Evolutionary conservation across 2,888 invertebrate genomes (phyloP), one percentile per base, ranked within the genome.

Genomic region (Lochmaea capreae): DNA sequence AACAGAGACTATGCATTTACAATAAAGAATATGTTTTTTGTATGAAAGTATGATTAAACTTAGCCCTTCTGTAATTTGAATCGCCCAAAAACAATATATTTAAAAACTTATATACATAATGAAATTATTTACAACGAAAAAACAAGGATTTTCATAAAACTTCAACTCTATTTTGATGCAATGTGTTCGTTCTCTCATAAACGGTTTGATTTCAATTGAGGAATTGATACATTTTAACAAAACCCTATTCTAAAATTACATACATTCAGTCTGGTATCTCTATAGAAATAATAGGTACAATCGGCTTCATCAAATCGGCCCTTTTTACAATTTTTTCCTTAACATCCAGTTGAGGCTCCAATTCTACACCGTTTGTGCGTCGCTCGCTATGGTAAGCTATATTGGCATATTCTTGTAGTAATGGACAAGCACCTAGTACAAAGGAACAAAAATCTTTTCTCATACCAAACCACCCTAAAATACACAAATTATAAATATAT

Each of bases 401-500:
- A 88, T 99, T 99, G 22, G 98, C 99, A 87, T 99, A 99, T 85
- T 99, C 98, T 89, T 98, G 98, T 61, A 99, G 90, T 77, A 97
- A 90, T 0, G 99, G 99, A 88, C 97, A 98, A 14, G 95, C 92
- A 69, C 96, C 95, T 46, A 99, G 89, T n/a, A 99, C 90, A 87
- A 98, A 98, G 83, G 96, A 96, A 86, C 98, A 98, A 87, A 99
- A 97, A 85, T 98, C 98, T 89, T 97, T 97, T 66, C 98, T 91
- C 81, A 99, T 95, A 68, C 98, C 99, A 88, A 99, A 99, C 99
- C 98, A 98, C 98, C 98, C 97, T 97, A 88, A 57, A 58, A 67
- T 65, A 42, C 43, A 46, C 11, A 46, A 46, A 46, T 46, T 33
- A 70, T 57, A 66, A 39, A 42, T 11, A 22, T 57, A 22, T 22